These are phyloP conservation scores for Xerus rutilus DNA, from an alignment of 2,797 vertebrate species.

Conservation along the genomic window DNA sequence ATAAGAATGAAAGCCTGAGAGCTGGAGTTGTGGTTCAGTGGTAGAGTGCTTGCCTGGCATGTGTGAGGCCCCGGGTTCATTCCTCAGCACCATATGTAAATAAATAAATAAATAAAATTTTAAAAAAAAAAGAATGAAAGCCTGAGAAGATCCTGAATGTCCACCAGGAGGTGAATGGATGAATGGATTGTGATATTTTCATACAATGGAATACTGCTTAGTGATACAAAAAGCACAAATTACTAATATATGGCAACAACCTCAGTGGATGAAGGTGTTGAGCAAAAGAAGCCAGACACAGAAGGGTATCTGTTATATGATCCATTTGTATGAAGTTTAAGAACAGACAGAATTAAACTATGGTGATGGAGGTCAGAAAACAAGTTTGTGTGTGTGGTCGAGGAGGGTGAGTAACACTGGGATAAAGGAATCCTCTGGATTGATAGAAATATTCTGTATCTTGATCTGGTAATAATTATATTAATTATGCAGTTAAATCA, in stretches of 20 bases:
- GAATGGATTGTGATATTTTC: not conserved
- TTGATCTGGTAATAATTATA: slow-evolving; percentile 32
- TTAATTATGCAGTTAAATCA: slow-evolving; percentile 24
- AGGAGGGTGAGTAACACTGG: not conserved
- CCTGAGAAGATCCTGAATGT: not conserved
- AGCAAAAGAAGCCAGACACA: slow-evolving; percentile 14
- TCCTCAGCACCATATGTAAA: too few relatives aligned
- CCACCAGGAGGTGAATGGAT: not conserved
- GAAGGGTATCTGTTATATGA: slow-evolving; percentile 11
- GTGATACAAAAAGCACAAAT: slow-evolving; percentile 30
- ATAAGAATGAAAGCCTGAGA: slow-evolving; percentile 29
- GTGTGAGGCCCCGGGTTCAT: too few relatives aligned
- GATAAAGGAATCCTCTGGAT: not conserved
- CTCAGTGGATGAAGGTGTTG: not conserved
- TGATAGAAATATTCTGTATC: slow-evolving; percentile 21
- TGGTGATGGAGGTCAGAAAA: not conserved
- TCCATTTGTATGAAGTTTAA: slow-evolving; percentile 42
- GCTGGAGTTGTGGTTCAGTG: too few relatives aligned
- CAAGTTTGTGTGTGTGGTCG: not conserved
- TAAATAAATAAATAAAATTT: too few relatives aligned
- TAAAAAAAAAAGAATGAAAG: too few relatives aligned
- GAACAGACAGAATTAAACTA: slow-evolving; percentile 43
- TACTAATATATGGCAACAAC: not conserved
- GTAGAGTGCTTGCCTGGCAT: too few relatives aligned
- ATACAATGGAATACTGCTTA: slow-evolving; percentile 1